Evolutionary conservation across 2,888 invertebrate species (phyloP), one percentile per base, ranked within the genome.

Genomic region (Oxyscelio sp.): DNA sequence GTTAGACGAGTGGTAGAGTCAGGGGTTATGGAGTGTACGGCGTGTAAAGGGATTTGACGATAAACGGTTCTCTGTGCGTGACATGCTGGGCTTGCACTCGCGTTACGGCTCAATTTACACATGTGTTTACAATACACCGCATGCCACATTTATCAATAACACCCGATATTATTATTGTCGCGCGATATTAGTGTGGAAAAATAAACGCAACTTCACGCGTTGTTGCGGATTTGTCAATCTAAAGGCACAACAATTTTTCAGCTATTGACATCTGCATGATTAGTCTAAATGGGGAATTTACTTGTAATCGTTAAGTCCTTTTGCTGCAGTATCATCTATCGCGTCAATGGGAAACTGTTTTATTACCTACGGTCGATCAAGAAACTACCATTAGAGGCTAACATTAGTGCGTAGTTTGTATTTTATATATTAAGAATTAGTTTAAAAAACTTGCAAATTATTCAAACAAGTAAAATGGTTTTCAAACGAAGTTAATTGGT

Each of bases 11-110:
- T 45, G 43, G 54, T 63, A 50, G 87, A 88, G 87, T 89, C 89
- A 81, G 83, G 87, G 86, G 86, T 89, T 87, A 87, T 87, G 74
- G 75, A 89, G 87, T 88, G 85, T 85, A 81, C 83, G 86, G 86
- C 81, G 84, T 89, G 90, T 88, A 88, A 90, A 89, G 88, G 89
- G 88, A 90, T 89, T 87, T 81, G 85, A 89, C 89, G 90, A 91
- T 89, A 90, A 92, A 90, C 88, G 90, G 83, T 85, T 81, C 87
- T 88, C 89, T 89, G 90, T 88, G 87, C 85, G 87, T 88, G 90
- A 90, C 89, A 87, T 84, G 83, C 82, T 85, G 85, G 79, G 70
- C 71, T 73, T 59, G 59, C 71, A 54, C 59, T 59, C 45, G 65
- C 83, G 77, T 63, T 61, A 83, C 61, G 54, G 52, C 54, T 61